phyloP scores from a whole-genome alignment of 1,140 invertebrate species.

The Eupeodes corollae region DNA sequence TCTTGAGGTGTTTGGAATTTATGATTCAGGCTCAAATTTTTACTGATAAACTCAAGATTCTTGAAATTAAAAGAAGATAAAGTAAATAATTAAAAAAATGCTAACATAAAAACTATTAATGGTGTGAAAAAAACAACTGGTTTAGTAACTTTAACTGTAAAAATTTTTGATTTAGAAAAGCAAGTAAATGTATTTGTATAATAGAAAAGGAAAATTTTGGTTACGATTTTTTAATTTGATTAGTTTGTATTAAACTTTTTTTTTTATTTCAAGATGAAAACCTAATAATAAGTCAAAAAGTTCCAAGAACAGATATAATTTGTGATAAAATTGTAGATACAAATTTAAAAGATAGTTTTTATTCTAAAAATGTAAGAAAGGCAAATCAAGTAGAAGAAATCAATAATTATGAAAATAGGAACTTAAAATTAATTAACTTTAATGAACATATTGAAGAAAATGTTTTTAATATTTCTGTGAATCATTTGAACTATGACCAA shows the following conservation, averaged over 20 bases:
- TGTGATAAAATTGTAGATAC: too few species aligned
- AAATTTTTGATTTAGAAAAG: conserved; percentile 18
- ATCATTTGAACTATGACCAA: conserved; percentile 12
- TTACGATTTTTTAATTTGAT: conserved; percentile 21
- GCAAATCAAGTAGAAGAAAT: too few species aligned
- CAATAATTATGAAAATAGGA: too few species aligned
- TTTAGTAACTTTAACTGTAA: conserved; percentile 14
- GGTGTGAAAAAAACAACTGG: conserved; percentile 17
- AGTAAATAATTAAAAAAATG: neutral
- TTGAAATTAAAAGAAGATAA: conserved; percentile 14
- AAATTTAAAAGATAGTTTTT: too few species aligned
- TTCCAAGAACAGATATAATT: neutral
- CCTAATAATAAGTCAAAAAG: conserved; percentile 11
- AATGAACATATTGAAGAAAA: conserved; percentile 22
- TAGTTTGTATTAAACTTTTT: conserved; percentile 17
- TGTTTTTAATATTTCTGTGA: neutral
- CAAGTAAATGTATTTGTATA: conserved; percentile 19
- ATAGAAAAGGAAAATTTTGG: conserved; percentile 20
- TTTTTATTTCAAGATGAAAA: conserved; percentile 15
- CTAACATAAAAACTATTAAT: conserved; percentile 22
- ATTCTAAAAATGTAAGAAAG: too few species aligned
- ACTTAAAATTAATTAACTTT: conserved; percentile 16
- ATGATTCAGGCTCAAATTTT: conserved; percentile 25
- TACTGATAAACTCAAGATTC: conserved; percentile 25
- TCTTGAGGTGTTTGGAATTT: conserved; percentile 10